Evolutionary conservation across 2,797 vertebrate species (phyloP).

Genomic region (Chrysocyon brachyurus): DNA sequence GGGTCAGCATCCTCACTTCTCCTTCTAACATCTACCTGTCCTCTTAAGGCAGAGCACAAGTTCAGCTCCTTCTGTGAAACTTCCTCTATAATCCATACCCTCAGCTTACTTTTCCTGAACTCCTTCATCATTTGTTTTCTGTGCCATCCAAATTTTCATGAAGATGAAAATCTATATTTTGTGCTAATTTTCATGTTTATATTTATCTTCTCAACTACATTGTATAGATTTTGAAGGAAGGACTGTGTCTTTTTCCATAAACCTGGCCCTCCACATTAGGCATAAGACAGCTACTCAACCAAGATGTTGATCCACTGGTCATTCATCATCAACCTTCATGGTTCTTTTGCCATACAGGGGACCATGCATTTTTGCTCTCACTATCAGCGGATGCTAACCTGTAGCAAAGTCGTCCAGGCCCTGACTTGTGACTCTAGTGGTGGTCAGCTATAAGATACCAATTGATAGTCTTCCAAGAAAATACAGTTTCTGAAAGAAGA

Average conservation of each 20-base stretch:
- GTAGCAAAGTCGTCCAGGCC: background rate
- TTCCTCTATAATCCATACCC: background rate
- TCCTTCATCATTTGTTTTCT: background rate
- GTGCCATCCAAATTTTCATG: background rate
- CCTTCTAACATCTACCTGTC: background rate
- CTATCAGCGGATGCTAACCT: background rate
- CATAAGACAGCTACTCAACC: background rate
- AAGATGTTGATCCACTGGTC: background rate
- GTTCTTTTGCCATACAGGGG: background rate
- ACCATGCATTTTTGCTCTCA: background rate
- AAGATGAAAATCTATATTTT: background rate
- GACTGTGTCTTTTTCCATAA: background rate
- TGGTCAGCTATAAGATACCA: background rate
- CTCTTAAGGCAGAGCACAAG: background rate
- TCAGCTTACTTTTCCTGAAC: background rate
- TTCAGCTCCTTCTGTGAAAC: background rate
- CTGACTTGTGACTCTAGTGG: background rate
- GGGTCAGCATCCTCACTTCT: background rate
- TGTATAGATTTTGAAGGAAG: background rate
- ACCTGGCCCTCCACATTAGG: background rate
- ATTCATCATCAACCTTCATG: background rate
- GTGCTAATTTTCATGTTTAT: background rate
- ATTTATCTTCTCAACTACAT: background rate
- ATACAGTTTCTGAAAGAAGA: background rate
- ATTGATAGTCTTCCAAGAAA: background rate